A percentile compares a stretch with the other conserved stretches of the same genome.
These are phyloP conservation scores for Eulemur macaco DNA, from an alignment of 2,113 vertebrate species.

Conservation along the genomic window DNA sequence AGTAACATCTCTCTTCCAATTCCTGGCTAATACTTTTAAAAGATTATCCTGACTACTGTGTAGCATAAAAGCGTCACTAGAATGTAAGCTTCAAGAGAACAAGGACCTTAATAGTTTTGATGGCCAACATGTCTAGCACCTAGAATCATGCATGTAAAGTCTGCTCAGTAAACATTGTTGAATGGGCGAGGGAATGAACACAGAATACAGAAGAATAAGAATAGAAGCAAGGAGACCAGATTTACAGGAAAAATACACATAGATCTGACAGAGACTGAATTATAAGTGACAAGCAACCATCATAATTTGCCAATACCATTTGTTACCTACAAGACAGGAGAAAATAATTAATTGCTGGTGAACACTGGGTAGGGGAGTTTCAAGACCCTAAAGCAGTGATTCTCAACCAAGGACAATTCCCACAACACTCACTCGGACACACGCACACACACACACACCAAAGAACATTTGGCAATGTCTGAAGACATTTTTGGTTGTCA, in stretches of 20 bases:
- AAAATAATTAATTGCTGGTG: neutral
- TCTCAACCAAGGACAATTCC: neutral
- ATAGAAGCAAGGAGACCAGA: neutral
- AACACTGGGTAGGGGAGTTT: neutral
- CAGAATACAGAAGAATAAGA: neutral
- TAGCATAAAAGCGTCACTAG: neutral
- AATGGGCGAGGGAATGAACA: neutral
- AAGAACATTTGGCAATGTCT: neutral
- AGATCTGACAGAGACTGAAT: neutral
- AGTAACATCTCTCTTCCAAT: neutral
- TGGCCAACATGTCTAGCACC: neutral
- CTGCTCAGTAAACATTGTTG: neutral
- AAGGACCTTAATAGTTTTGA: neutral
- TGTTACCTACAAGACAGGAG: neutral
- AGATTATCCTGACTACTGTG: neutral
- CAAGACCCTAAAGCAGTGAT: neutral
- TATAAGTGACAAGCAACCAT: neutral
- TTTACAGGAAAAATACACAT: neutral
- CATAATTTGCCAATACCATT: neutral
- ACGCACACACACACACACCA: neutral
- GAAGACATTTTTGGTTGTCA: neutral
- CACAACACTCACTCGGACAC: neutral
- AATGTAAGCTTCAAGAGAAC: neutral
- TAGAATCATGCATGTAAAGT: neutral
- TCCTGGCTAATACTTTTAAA: neutral